phyloP scores from a whole-genome alignment of 2,888 invertebrate species.

The Chrysolina americana region DNA sequence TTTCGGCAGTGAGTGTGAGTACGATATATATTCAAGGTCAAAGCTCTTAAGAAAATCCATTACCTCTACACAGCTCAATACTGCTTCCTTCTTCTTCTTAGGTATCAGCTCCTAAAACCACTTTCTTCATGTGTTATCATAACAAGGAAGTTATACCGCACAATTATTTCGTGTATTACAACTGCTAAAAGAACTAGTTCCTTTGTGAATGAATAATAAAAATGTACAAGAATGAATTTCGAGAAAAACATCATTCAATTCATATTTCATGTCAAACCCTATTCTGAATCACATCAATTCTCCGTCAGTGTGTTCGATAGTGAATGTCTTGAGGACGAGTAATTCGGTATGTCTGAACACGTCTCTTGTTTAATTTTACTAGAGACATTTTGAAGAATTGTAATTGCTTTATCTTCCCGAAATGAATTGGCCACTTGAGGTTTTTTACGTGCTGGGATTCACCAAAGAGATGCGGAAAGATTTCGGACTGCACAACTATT shows the following conservation, averaged over 20 bases:
- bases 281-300: neutral
- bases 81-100: no score
- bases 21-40: no score
- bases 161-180: no score
- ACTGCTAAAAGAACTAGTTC: no score
- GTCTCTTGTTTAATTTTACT: conserved; percentile 65
- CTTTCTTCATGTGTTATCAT: no score
- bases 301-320: conserved; percentile 9
- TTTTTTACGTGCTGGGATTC: conserved; percentile 64
- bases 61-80: no score
- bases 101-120: no score
- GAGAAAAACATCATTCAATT: neutral
- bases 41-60: no score
- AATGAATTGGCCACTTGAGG: conserved; percentile 68
- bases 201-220: no score
- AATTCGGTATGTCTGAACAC: conserved; percentile 61
- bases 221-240: neutral
- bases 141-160: no score
- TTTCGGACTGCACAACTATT: conserved; percentile 22
- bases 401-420: conserved; percentile 68
- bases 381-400: conserved; percentile 69
- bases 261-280: neutral
- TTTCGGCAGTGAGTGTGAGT: no score
- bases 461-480: conserved; percentile 34
- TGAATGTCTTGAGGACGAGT: conserved; percentile 46